Evolutionary conservation across 2,888 invertebrate genomes (phyloP), one percentile per base, ranked within the genome.

Genomic region (Vannuccia rotundouncinata): DNA sequence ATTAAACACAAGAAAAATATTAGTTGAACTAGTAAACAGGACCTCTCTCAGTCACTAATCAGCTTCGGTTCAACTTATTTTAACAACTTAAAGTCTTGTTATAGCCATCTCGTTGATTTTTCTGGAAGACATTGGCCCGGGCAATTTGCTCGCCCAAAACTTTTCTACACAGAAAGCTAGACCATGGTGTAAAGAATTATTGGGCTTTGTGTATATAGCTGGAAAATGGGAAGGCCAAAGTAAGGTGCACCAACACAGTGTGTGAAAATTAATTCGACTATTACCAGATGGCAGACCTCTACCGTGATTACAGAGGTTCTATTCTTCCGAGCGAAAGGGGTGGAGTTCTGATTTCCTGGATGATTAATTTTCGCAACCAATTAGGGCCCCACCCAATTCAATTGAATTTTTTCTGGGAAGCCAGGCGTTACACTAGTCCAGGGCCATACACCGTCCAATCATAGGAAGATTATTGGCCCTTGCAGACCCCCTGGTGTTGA

Each of bases 261-360:
- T 22, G 66, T 2, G 66, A 66, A 66, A 66, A 66, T 66, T 66
- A 66, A 13, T 66, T 66, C 66, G 66, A 66, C 66, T 66, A 66
- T 66, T 66, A 66, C 66, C 66, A 66, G 66, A 66, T 66, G 66
- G 66, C 66, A 66, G 22, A 66, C 66, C 25, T 66, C 66, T 17
- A 5, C 22, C 13, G 66, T 66, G 66, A 66, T 66, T 66, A 66
- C 66, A 66, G 66, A 2, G 66, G 17, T 2, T 66, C 5, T 66
- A 5, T 66, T 66, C 66, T 13, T 22, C 5, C 2, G 22, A 27
- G 66, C 66, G 66, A 66, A 66, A 66, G 66, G 66, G 66, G 66
- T 66, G 66, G 66, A 66, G 66, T 27, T 66, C 66, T 66, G 66
- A 66, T 66, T 66, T 66, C 66, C 22, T 66, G 66, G 66, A 27